phyloP scores from a whole-genome alignment of 2,888 invertebrate genomes.

The Cryptocheilus praepositus region DNA sequence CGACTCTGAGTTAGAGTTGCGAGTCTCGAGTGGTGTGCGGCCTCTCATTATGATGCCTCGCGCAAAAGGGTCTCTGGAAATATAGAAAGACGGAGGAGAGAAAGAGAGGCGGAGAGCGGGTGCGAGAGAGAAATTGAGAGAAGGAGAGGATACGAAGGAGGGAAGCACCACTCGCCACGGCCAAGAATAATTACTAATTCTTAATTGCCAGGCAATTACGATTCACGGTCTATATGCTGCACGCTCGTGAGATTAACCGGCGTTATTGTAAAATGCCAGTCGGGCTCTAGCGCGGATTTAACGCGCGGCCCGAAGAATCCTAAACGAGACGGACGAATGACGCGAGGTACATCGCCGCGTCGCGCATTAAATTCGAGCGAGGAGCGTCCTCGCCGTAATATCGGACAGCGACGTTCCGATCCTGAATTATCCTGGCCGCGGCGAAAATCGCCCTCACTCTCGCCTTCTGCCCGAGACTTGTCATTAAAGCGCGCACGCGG shows the following conservation, averaged over 20 bases:
- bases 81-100: constrained; percentile 39
- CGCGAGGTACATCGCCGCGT: too few relatives aligned
- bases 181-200: constrained; percentile 51
- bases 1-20: constrained; percentile 52
- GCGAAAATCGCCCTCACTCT: too few relatives aligned
- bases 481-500: too few relatives aligned
- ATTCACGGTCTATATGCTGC: constrained; percentile 20
- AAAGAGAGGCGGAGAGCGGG: constrained; percentile 29
- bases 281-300: too few relatives aligned
- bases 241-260: constrained; percentile 9
- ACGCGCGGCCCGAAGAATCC: too few relatives aligned
- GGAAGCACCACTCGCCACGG: constrained; percentile 25
- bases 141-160: neutral
- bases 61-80: constrained; percentile 47
- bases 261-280: neutral
- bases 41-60: constrained; percentile 57
- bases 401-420: too few relatives aligned
- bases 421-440: too few relatives aligned
- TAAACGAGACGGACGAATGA: too few relatives aligned
- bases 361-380: too few relatives aligned
- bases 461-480: too few relatives aligned
- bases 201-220: constrained; percentile 53
- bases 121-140: constrained; percentile 15
- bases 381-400: too few relatives aligned
- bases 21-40: constrained; percentile 48